Base-by-base conservation (phyloP, 1,140 invertebrate genomes). In the Linepithema humile region DNA sequence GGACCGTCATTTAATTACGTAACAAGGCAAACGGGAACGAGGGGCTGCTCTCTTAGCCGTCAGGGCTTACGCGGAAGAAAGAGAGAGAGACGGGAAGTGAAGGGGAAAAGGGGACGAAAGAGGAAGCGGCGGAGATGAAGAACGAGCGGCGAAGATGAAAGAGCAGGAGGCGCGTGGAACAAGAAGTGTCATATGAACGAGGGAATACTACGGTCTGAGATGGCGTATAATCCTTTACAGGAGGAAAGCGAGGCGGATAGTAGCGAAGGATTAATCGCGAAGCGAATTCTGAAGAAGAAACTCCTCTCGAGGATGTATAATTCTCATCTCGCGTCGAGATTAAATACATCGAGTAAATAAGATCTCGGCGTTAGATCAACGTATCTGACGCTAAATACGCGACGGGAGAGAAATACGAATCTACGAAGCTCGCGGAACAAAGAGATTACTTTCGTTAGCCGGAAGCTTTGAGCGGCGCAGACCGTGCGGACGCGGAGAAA, bases 1-100 rank as follows among this genome's bases (percentile, higher is more conserved):
- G 83, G 85, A 87, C 87, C 89, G 86, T 93, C 90, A 92, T 94
- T 93, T 91, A 93, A 94, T 94, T 93, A 94, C 87, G 90, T 86
- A 90, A 92, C 91, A 91, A 90, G 90, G 84, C 75, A 59, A 50
- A 60, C 55, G 40, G 45, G 73, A 57, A 48, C 35, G 75, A 73
- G 64, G 83, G 64, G 83, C 74, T 65, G 78, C 70, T 83, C 85
- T 83, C 85, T 74, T 83, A 72, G 55, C 84, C 80, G 38, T 43
- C 45, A 50, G 17, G 17, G 80, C 9, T 69, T 82, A 77, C 9
- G 70, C 32, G 20, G 20, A 26, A 50, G 45, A 64, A 82, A 74
- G 67, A 45, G 60, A 48, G 40, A 73, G 9, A 48, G 57, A 67
- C 35, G 50, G 57, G 45, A 62, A 62, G 23, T 12, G 38, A 53